A percentile compares a stretch with the other conserved stretches of the same genome.
Evolutionary conservation across 2,888 invertebrate species (phyloP).

Genomic region (Chrysomela aeneicollis): DNA sequence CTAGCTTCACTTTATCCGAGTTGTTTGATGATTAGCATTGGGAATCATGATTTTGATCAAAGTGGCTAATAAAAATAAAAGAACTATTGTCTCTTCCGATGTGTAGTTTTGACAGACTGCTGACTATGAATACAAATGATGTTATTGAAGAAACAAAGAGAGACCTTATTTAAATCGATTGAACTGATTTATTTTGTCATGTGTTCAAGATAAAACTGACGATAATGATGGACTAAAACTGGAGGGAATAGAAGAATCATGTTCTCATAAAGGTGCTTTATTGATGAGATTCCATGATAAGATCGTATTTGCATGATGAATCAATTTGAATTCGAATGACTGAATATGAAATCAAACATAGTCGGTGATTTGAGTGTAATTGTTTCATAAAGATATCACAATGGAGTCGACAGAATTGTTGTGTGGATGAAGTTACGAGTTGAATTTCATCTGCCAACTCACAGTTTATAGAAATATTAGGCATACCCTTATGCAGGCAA

Average conservation of each 20-base stretch:
- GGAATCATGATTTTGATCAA: too few relatives aligned
- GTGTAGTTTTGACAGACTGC: background rate
- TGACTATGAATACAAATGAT: background rate
- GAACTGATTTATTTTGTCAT: background rate
- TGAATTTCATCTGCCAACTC: too few relatives aligned
- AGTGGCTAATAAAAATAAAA: too few relatives aligned
- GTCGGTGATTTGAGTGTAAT: background rate
- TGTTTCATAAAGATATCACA: background rate
- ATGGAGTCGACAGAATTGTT: too few relatives aligned
- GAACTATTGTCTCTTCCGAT: background rate
- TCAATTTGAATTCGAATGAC: background rate
- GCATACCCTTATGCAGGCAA: too few relatives aligned
- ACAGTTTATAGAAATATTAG: too few relatives aligned
- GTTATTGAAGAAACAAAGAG: background rate
- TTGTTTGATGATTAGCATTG: too few relatives aligned
- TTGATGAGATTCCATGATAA: background rate
- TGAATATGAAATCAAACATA: background rate
- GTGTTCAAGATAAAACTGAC: background rate
- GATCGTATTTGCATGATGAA: background rate
- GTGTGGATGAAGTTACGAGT: too few relatives aligned
- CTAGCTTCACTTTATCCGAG: too few relatives aligned
- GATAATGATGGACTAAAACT: background rate
- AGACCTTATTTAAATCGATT: background rate
- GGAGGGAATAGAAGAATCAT: background rate
- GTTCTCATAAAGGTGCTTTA: background rate